These are phyloP conservation scores for Automeris io DNA, from an alignment of 2,888 invertebrate genomes.

Conservation along the genomic window DNA sequence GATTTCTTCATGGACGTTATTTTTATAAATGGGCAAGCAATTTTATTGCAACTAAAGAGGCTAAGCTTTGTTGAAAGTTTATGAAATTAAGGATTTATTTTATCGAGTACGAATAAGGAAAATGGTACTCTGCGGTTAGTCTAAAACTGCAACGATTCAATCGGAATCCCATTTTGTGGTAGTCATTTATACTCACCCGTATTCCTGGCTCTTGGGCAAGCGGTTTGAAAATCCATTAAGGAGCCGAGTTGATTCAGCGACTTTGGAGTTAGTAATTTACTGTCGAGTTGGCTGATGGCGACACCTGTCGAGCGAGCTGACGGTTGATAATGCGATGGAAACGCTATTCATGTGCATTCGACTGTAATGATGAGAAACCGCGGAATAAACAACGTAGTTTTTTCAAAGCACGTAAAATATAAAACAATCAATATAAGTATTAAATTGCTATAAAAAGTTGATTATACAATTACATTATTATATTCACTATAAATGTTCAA, in stretches of 20 bases:
- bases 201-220: conserved; percentile 43
- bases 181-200: conserved; percentile 43
- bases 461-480: too few species aligned
- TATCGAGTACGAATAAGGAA: background rate
- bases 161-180: conserved; percentile 19
- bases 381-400: conserved; percentile 1
- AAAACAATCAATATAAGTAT: too few species aligned
- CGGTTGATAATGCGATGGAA: conserved; percentile 72
- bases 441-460: too few species aligned
- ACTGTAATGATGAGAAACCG: conserved; percentile 44
- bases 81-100: background rate
- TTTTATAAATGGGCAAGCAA: background rate
- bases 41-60: background rate
- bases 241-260: conserved; percentile 70
- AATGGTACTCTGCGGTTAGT: background rate
- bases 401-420: too few species aligned
- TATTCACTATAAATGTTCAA: too few species aligned
- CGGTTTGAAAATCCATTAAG: conserved; percentile 68
- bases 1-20: too few species aligned
- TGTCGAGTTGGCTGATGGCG: conserved; percentile 75
- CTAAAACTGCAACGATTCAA: conserved; percentile 6
- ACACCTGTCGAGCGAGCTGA: conserved; percentile 74
- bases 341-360: conserved; percentile 62
- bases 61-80: background rate
- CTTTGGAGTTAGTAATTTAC: conserved; percentile 73